A percentile compares a stretch with the other conserved stretches of the same genome.
phyloP scores from a whole-genome alignment of 2,797 vertebrate species.

The Tapera naevia region DNA sequence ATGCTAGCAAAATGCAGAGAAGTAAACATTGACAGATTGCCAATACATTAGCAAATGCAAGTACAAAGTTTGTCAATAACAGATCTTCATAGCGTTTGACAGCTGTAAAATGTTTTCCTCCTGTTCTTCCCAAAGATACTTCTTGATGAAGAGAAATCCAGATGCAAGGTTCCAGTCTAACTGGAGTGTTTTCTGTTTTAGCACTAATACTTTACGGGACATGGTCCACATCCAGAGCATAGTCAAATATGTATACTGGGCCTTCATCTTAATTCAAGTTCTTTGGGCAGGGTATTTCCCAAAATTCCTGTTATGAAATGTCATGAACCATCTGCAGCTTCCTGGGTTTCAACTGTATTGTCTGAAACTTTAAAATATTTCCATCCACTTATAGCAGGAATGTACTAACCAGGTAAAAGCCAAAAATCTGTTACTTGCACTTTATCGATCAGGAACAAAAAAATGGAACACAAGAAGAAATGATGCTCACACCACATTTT shows the following conservation, averaged over 20 bases:
- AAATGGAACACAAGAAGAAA: background rate
- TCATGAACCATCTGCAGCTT: background rate
- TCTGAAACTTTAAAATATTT: background rate
- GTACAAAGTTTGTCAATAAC: background rate
- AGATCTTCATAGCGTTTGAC: background rate
- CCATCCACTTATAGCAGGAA: background rate
- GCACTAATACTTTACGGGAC: background rate
- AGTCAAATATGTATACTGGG: background rate
- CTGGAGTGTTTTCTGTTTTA: background rate
- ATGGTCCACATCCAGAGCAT: background rate
- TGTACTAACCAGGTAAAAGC: background rate
- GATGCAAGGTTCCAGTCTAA: background rate
- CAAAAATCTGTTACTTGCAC: background rate
- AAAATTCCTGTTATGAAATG: background rate
- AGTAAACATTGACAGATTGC: background rate
- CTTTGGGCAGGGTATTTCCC: constrained; percentile 3
- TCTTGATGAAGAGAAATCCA: background rate
- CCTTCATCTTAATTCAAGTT: background rate
- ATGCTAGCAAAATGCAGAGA: background rate
- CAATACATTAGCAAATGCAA: background rate
- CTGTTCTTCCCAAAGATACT: background rate
- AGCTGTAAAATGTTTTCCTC: background rate
- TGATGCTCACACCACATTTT: constrained; percentile 21
- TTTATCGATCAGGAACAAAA: background rate
- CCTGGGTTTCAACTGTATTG: background rate